phyloP scores from a whole-genome alignment of 2,888 invertebrate species.

The Stenotaenia linearis region DNA sequence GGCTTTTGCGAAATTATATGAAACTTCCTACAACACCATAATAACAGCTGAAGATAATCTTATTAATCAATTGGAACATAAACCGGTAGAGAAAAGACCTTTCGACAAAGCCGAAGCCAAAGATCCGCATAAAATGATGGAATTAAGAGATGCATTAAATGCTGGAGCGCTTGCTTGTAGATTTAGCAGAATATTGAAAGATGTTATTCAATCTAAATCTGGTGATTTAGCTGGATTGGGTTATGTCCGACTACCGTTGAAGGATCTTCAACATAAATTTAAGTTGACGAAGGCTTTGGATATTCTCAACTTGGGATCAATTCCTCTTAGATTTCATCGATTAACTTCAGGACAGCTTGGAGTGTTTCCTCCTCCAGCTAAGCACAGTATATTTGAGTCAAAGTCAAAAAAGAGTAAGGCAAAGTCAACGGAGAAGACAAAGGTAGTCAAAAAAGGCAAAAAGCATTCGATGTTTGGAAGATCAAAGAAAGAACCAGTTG shows the following conservation, averaged over 20 bases:
- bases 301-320: neutral
- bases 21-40: too few relatives aligned
- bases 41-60: neutral
- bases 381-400: neutral
- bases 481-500: too few relatives aligned
- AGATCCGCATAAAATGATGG: neutral
- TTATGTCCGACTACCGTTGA: neutral
- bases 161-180: neutral
- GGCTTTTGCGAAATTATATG: neutral
- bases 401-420: neutral
- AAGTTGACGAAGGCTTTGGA: neutral
- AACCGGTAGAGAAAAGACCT: neutral
- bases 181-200: neutral
- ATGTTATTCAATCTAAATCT: neutral
- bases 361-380: neutral
- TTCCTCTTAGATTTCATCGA: neutral
- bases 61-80: neutral
- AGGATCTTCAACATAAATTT: neutral
- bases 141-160: neutral
- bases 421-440: too few relatives aligned
- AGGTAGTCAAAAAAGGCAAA: too few relatives aligned
- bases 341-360: neutral
- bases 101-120: neutral
- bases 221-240: neutral
- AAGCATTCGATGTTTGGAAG: too few relatives aligned